Evolutionary conservation across 2,888 invertebrate species (phyloP).

Genomic region (Apodemia mormo): DNA sequence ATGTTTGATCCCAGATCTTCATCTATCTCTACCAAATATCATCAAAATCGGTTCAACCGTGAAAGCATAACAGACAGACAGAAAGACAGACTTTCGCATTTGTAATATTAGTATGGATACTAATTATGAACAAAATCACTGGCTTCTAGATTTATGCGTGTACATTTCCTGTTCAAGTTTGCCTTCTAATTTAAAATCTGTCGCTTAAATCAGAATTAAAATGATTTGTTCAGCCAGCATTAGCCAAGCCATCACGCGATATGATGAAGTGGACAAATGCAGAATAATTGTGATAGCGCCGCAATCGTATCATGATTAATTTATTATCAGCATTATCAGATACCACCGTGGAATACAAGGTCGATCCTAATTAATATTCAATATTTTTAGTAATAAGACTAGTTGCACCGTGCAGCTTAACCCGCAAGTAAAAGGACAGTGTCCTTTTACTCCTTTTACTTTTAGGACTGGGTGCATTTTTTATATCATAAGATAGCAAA

Average conservation of each 20-base stretch:
- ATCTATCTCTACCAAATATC: no score
- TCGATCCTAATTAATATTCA: constrained; percentile 11
- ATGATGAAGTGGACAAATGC: constrained; percentile 40
- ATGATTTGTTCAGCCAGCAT: constrained; percentile 42
- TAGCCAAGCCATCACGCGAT: constrained; percentile 41
- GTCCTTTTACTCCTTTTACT: no score
- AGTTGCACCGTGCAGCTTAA: no score
- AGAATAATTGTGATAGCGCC: constrained; percentile 36
- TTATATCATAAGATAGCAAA: no score
- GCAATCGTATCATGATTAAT: constrained; percentile 24
- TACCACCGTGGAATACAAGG: background rate
- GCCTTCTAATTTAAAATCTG: constrained; percentile 15
- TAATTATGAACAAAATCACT: background rate
- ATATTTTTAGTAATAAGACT: background rate
- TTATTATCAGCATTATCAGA: constrained; percentile 15
- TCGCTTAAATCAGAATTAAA: constrained; percentile 38
- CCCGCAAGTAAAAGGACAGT: no score
- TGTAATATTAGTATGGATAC: background rate
- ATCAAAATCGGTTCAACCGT: no score
- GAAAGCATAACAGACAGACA: no score
- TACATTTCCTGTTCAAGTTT: constrained; percentile 14
- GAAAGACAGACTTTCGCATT: no score
- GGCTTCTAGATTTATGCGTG: background rate
- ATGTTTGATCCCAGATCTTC: no score
- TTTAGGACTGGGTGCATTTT: no score